Evolutionary conservation across 2,797 vertebrate genomes (phyloP).

Genomic region (Arnoldichthys spilopterus): DNA sequence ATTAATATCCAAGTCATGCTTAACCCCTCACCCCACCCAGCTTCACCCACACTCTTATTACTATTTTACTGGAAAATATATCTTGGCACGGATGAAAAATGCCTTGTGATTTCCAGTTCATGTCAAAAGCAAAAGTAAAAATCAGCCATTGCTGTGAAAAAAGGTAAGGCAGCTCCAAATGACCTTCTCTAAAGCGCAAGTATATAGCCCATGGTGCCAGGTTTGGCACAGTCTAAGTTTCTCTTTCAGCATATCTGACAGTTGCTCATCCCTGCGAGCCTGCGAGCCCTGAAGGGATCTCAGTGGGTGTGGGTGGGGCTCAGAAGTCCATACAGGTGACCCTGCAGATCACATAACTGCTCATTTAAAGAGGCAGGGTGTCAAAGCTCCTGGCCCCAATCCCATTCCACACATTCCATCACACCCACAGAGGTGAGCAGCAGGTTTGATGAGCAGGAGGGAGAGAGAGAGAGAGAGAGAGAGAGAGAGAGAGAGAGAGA

Average conservation of each 20-base stretch:
- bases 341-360: conserved; percentile 57
- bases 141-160: background rate
- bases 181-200: background rate
- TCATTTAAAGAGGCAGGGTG: conserved; percentile 44
- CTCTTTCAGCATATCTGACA: background rate
- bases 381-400: conserved; percentile 43
- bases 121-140: background rate
- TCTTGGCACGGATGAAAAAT: too few species aligned
- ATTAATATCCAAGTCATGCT: too few species aligned
- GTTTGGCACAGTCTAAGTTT: background rate
- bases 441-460: conserved; percentile 4
- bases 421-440: conserved; percentile 37
- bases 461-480: background rate
- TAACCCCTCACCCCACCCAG: too few species aligned
- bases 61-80: too few species aligned
- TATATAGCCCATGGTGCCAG: background rate
- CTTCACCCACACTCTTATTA: too few species aligned
- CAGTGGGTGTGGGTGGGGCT: conserved; percentile 24
- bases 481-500: conserved; percentile 6
- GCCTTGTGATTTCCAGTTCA: too few species aligned
- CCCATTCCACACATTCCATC: conserved; percentile 53
- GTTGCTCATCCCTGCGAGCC: background rate
- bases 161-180: too few species aligned
- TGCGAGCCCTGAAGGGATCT: background rate
- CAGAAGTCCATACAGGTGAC: conserved; percentile 43